Base-by-base conservation (phyloP, 2,888 invertebrate species). In the Theretra japonica region DNA sequence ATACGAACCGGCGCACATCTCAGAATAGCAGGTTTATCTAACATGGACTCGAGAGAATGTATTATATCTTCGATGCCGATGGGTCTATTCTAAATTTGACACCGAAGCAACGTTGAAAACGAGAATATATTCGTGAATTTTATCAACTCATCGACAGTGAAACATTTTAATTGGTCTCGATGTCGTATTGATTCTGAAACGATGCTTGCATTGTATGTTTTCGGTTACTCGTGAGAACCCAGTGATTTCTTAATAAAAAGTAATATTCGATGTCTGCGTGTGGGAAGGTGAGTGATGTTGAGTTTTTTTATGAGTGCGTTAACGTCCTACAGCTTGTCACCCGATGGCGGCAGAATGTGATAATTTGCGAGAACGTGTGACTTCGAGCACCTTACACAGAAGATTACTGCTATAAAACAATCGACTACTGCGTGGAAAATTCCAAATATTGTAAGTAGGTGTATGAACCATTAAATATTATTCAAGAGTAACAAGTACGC, bases 21-120 rank as follows among this genome's bases (percentile, higher is more conserved):
- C 75, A 80, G 79, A 80, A 79, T 81, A 70, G 83, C 75, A 78
- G 83, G 79, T 77, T 87, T 86, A 85, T 80, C 83, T 83, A 80
- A 79, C 76, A 79, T 75, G 79, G 79, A 77, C 76, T 73, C 80
- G 74, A 80, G 81, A 83, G 80, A 83, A 81, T 83, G 81, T 80
- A 77, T 77, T 78, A 48, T 65, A 50, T 28, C 48, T 48, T 50
- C 25, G 48, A 60, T 62, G 23, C 74, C 76, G 76, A 78, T 79
- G 74, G 75, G 70, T 79, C 76, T 79, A 81, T 78, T 80, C 77
- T 75, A 79, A 84, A 80, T 79, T 77, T 78, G 72, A 74, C 77
- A 74, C 75, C 79, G 73, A 77, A 75, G 69, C 79, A 30, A 56
- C 62, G 41, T 71, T 71, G 56, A 60, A 71, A 56, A 25, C 56